A percentile compares a stretch with the other conserved stretches of the same genome.
phyloP scores from a whole-genome alignment of 2,113 vertebrate species.

The Ciconia maguari region DNA sequence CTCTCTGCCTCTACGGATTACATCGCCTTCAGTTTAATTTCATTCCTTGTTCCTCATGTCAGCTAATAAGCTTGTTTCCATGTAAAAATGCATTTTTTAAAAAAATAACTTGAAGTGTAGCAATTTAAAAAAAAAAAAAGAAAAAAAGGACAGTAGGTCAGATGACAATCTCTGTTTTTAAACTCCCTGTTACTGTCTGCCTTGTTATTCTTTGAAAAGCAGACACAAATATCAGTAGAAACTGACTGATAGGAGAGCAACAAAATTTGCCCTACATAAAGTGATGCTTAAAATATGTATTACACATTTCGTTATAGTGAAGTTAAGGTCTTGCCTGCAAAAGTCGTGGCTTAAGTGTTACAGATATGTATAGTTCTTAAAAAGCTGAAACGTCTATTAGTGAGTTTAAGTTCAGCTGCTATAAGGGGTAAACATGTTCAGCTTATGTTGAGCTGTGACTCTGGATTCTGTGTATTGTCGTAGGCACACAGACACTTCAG shows the following conservation, averaged over 20 bases:
- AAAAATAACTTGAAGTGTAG: background rate
- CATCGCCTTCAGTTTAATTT: background rate
- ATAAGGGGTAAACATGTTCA: background rate
- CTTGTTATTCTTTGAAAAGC: background rate
- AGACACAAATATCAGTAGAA: background rate
- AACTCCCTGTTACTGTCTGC: background rate
- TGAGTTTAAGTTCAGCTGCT: background rate
- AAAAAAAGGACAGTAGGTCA: background rate
- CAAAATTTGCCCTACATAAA: background rate
- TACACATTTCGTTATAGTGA: background rate
- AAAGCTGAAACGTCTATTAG: background rate
- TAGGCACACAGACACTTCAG: background rate
- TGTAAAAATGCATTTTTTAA: background rate
- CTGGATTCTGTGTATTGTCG: background rate
- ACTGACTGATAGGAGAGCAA: background rate
- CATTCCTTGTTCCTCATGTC: background rate
- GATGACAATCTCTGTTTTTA: background rate
- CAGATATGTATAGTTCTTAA: background rate
- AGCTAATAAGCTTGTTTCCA: background rate
- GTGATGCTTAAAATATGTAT: background rate
- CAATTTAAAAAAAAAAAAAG: too few relatives aligned
- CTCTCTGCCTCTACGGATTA: background rate
- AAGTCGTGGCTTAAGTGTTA: background rate
- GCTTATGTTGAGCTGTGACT: background rate
- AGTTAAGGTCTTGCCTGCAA: background rate